These are phyloP conservation scores for Acyrthosiphon pisum DNA, from an alignment of 1,140 invertebrate genomes.

Conservation along the genomic window DNA sequence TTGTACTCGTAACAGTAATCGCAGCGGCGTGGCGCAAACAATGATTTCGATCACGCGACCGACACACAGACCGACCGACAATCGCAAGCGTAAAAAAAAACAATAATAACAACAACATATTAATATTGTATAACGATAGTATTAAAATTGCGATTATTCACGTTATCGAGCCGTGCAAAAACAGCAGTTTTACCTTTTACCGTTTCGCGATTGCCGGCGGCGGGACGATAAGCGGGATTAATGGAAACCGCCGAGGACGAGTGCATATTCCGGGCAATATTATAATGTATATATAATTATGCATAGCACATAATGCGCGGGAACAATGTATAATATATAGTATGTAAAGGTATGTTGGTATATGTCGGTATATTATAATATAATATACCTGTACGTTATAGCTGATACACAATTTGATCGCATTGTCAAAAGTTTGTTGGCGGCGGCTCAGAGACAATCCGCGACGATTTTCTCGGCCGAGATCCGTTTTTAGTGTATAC, in stretches of 20 bases:
- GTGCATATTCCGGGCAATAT: not conserved
- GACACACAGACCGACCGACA: not conserved
- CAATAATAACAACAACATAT: not conserved
- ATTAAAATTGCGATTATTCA: not conserved
- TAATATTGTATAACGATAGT: too few species aligned
- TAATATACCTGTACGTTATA: too few species aligned
- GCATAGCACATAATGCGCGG: not conserved
- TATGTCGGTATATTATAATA: not conserved
- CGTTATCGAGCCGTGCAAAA: slow-evolving; percentile 10
- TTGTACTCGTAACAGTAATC: not conserved
- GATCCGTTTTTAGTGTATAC: slow-evolving; percentile 12
- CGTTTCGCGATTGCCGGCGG: not conserved
- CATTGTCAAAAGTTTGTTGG: slow-evolving; percentile 45
- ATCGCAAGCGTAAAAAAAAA: not conserved
- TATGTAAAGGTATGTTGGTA: not conserved
- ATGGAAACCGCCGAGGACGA: not conserved
- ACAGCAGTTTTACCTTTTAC: not conserved
- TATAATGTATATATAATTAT: not conserved
- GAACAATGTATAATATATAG: not conserved
- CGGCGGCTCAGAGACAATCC: not conserved
- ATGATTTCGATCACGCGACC: slow-evolving; percentile 26
- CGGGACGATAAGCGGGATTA: not conserved
- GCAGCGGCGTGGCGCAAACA: not conserved
- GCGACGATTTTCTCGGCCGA: not conserved
- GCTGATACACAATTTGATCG: not conserved